These are phyloP conservation scores for Micromys minutus DNA, from an alignment of 2,113 vertebrate species.

Conservation along the genomic window DNA sequence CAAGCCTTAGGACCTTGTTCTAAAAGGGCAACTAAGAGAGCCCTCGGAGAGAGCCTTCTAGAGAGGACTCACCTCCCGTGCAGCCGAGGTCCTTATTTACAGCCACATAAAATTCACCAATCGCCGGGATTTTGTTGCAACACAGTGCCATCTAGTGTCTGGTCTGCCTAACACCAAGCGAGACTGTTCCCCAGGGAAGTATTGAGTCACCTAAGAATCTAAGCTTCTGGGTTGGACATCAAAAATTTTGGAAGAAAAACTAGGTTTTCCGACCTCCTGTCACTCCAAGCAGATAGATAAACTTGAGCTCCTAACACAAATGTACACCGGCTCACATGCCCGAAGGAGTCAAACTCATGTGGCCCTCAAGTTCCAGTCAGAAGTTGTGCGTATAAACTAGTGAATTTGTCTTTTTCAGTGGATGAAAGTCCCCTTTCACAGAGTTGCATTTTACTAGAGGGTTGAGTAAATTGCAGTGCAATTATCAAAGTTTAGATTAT, in stretches of 20 bases:
- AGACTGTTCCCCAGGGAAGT: not conserved
- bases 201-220: rapidly evolving
- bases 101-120: constrained; percentile 78
- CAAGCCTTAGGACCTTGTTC: not conserved
- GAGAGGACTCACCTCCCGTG: not conserved
- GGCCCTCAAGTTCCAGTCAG: rapidly evolving
- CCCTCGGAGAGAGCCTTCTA: not conserved
- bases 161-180: not conserved
- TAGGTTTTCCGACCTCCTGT: too few relatives aligned
- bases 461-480: not conserved
- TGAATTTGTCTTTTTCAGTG: rapidly evolving
- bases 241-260: not conserved
- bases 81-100: constrained; percentile 68
- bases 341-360: rapidly evolving
- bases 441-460: not conserved
- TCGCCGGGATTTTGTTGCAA: constrained; percentile 66
- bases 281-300: rapidly evolving
- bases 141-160: constrained; percentile 84
- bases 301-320: rapidly evolving
- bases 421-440: not conserved
- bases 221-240: not conserved
- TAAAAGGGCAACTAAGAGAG: not conserved
- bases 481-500: not conserved
- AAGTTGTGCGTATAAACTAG: not conserved
- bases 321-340: too few relatives aligned